A percentile compares a stretch with the other conserved stretches of the same genome.
Evolutionary conservation across 2,113 vertebrate genomes (phyloP).

Genomic region (Diadophis punctatus): DNA sequence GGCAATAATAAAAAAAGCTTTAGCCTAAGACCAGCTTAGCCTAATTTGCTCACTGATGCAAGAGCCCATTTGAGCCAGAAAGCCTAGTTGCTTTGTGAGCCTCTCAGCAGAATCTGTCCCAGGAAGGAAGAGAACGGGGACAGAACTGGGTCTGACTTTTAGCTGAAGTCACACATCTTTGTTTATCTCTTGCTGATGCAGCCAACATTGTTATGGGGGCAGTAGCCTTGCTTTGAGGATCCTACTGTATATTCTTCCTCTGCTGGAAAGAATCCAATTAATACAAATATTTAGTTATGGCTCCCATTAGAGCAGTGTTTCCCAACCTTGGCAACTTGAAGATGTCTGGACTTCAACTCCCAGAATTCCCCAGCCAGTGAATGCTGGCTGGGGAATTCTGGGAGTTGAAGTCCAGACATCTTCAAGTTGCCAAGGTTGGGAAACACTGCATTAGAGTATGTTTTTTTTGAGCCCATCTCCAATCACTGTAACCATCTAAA

Average conservation of each 20-base stretch:
- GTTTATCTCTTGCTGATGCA: background rate
- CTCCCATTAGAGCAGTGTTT: no score
- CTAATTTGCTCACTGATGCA: constrained; percentile 39
- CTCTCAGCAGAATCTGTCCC: background rate
- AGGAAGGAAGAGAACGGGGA: background rate
- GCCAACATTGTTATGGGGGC: background rate
- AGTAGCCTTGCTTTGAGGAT: background rate
- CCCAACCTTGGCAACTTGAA: no score
- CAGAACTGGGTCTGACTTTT: background rate
- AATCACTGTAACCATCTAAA: background rate
- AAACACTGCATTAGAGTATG: no score
- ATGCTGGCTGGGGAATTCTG: no score
- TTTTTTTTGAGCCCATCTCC: background rate
- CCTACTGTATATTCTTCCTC: background rate
- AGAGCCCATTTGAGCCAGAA: background rate
- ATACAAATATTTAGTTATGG: background rate
- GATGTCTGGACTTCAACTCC: no score
- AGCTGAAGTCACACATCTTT: background rate
- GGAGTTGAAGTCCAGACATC: no score
- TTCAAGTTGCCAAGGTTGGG: no score
- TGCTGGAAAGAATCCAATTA: background rate
- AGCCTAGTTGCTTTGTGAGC: rapidly evolving
- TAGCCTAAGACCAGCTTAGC: constrained; percentile 57
- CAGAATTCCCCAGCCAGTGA: no score
- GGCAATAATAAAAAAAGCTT: constrained; percentile 27